Evolutionary conservation across 2,888 invertebrate species (phyloP), one percentile per base, ranked within the genome.

Genomic region (Nomada ferruginata): DNA sequence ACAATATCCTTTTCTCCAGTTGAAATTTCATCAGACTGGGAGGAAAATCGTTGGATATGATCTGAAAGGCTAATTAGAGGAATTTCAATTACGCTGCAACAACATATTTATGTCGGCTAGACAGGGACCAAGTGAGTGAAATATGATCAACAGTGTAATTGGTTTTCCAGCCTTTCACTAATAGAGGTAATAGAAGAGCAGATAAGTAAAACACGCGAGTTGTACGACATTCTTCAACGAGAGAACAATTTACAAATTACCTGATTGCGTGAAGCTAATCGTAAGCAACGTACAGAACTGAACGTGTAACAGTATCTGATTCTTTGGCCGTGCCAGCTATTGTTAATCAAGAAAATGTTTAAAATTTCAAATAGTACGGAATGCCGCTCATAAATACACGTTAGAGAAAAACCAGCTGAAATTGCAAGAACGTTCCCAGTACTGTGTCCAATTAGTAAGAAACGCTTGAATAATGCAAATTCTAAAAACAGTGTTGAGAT

Each of bases 141-240:
- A 76, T 71, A 77, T 76, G 55, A 68, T n/a, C 68, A 74, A 70
- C 76, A 66, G 50, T 68, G 77, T 84, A 77, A 85, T 82, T 85
- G 77, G 59, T 84, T 84, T 72, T 66, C 71, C 81, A 75, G 75
- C 55, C 69, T 82, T 82, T 85, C 73, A 63, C 72, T 85, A 82
- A 82, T 61, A 64, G 29, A 68, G 65, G 74, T 74, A 85, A 84
- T 66, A 70, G 73, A 70, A 63, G 64, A 61, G 71, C 60, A 75
- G 85, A 77, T 77, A 84, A 76, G 55, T 76, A 75, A 81, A 81
- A 77, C 76, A 70, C 81, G 85, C 61, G 66, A 81, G 59, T 74
- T 61, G n/a, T 75, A 61, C 64, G 71, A 76, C 72, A 79, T 79
- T 73, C 76, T 65, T 85, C 71, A 23, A 64, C 72, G 72, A 69